Evolutionary conservation across 2,113 vertebrate species (phyloP).

Genomic region (Callorhinus ursinus): DNA sequence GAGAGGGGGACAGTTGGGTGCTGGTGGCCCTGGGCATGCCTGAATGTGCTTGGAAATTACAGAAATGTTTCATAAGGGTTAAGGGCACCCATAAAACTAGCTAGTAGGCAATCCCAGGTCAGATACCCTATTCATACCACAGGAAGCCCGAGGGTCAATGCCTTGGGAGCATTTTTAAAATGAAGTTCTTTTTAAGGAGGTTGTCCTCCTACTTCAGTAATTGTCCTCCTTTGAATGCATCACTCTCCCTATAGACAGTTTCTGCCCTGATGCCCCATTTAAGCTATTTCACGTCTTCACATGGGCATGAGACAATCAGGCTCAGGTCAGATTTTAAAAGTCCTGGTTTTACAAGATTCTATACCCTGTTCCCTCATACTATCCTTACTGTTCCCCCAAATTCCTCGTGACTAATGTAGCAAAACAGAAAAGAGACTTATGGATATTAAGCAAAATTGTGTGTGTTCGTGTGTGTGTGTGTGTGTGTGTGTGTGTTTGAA

Average conservation of each 20-base stretch:
- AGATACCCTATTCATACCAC: neutral
- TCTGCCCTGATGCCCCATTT: neutral
- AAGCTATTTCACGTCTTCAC: neutral
- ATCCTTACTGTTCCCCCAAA: neutral
- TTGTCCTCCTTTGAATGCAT: neutral
- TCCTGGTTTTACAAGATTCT: neutral
- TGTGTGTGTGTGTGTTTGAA: neutral
- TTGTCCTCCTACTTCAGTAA: neutral
- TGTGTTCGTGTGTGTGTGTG: neutral
- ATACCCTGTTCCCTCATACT: neutral
- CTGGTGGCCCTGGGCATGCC: neutral
- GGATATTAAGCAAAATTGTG: neutral
- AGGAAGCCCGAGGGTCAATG: too few species aligned
- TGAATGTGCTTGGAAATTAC: neutral
- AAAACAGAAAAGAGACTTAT: slow-evolving; percentile 41
- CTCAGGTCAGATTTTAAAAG: neutral
- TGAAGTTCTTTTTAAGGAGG: neutral
- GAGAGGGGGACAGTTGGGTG: neutral
- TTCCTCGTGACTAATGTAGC: neutral
- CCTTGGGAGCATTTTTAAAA: neutral
- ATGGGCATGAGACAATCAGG: neutral
- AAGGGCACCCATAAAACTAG: neutral
- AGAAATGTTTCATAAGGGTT: neutral
- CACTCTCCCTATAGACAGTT: neutral
- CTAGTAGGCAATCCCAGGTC: neutral